phyloP scores from a whole-genome alignment of 1,140 invertebrate genomes.

The Stratiolaelaps scimitus region DNA sequence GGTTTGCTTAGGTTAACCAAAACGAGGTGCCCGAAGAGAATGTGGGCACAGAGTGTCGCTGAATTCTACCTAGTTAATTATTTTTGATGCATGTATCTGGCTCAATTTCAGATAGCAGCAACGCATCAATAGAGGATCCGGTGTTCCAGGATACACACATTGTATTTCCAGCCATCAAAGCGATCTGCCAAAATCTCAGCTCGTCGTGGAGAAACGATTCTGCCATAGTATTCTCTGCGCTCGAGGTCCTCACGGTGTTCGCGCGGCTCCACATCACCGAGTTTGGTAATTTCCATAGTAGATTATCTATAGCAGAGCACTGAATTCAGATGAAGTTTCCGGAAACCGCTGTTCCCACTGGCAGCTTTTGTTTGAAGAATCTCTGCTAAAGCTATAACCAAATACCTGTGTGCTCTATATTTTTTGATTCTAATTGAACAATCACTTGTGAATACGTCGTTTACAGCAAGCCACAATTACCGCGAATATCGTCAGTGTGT shows the following conservation, averaged over 20 bases:
- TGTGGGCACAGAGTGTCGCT: too few species aligned
- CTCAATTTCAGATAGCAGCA: slow-evolving; percentile 16
- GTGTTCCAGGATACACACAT: slow-evolving; percentile 40
- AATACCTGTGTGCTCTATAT: too few species aligned
- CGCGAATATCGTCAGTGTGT: slow-evolving; percentile 53
- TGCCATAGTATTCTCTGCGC: slow-evolving; percentile 81
- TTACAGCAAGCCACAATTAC: slow-evolving; percentile 28
- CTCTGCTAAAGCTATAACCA: too few species aligned
- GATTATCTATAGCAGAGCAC: too few species aligned
- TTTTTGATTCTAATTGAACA: too few species aligned
- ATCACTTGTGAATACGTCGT: not conserved
- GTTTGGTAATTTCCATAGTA: slow-evolving; percentile 66
- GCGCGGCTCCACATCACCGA: slow-evolving; percentile 69
- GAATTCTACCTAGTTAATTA: too few species aligned
- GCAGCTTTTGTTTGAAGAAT: too few species aligned
- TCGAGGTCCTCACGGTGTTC: slow-evolving; percentile 76
- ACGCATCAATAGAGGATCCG: not conserved
- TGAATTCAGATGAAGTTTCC: too few species aligned
- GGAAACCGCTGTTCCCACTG: too few species aligned
- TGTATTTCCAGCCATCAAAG: slow-evolving; percentile 75
- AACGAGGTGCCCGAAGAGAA: too few species aligned
- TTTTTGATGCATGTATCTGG: too few species aligned
- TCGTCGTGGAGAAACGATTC: slow-evolving; percentile 90
- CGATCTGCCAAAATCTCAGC: slow-evolving; percentile 83
- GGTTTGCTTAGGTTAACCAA: too few species aligned